Evolutionary conservation across 2,797 vertebrate genomes (phyloP).

Genomic region (Phrynocephalus vlangalii): DNA sequence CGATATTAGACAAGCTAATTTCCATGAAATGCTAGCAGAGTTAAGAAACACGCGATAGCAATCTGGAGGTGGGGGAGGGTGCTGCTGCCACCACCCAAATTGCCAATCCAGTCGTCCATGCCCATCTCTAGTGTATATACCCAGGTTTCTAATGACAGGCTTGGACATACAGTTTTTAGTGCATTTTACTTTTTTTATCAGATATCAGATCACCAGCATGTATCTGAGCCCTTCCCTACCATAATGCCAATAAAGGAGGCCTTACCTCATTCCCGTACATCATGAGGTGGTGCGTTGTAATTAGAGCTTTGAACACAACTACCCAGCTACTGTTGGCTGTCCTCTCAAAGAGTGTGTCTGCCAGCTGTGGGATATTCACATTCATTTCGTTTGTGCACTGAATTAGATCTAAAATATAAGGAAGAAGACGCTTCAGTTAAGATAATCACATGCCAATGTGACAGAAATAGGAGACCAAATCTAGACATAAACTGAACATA

Average conservation of each 20-base stretch:
- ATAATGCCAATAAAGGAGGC: background rate
- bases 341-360: constrained; percentile 89
- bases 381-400: constrained; percentile 96
- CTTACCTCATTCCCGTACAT: constrained; percentile 96
- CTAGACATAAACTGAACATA: background rate
- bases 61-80: no score
- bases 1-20: background rate
- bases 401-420: constrained; percentile 86
- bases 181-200: background rate
- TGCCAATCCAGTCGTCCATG: no score
- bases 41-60: background rate
- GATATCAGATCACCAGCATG: background rate
- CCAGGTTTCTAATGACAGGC: no score
- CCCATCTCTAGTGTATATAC: no score
- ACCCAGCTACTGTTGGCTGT: constrained; percentile 93
- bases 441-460: background rate
- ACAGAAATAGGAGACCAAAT: background rate
- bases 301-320: constrained; percentile 96
- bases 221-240: background rate
- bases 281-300: constrained; percentile 96
- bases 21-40: background rate
- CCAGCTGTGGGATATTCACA: constrained; percentile 90
- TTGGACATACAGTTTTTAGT: no score
- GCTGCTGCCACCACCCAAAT: no score
- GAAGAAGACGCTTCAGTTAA: constrained; percentile 50